These are phyloP conservation scores for Meiosimyza platycephala DNA, from an alignment of 2,888 invertebrate species.

Conservation along the genomic window DNA sequence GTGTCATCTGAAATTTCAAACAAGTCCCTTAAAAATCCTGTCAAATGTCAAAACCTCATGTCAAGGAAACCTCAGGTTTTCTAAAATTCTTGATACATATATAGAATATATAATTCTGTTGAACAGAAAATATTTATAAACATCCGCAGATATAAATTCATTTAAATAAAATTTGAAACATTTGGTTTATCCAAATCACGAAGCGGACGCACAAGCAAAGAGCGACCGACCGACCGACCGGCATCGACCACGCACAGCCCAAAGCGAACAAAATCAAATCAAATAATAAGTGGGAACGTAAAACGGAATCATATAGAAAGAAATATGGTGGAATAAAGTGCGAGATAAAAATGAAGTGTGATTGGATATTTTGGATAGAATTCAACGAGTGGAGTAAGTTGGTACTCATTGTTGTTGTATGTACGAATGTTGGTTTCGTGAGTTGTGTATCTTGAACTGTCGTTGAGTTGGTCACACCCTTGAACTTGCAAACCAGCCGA, in stretches of 20 bases:
- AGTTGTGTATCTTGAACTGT: slow-evolving; percentile 43
- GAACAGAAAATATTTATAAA: too few species aligned
- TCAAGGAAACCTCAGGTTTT: too few species aligned
- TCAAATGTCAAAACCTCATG: too few species aligned
- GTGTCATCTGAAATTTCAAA: too few species aligned
- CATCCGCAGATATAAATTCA: too few species aligned
- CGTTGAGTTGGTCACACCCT: slow-evolving; percentile 63
- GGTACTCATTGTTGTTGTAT: slow-evolving; percentile 34
- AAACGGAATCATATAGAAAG: not conserved
- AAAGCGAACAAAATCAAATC: slow-evolving; percentile 16
- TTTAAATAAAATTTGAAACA: too few species aligned
- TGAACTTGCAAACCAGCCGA: slow-evolving; percentile 59
- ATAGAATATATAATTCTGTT: too few species aligned
- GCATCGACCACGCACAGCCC: slow-evolving; percentile 20
- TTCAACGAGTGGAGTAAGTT: slow-evolving; percentile 17
- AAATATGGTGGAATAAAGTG: slow-evolving; percentile 44
- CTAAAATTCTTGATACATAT: too few species aligned
- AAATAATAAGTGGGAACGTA: not conserved
- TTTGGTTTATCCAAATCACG: too few species aligned
- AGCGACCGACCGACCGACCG: slow-evolving; percentile 31
- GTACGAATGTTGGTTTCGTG: slow-evolving; percentile 34
- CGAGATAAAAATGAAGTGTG: slow-evolving; percentile 51
- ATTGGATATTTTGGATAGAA: slow-evolving; percentile 54
- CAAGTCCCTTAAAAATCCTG: too few species aligned
- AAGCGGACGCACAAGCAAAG: slow-evolving; percentile 22